Evolutionary conservation across 64 coral and sea anemone genomes (phyloP).

Genomic region (Montipora cactus): DNA sequence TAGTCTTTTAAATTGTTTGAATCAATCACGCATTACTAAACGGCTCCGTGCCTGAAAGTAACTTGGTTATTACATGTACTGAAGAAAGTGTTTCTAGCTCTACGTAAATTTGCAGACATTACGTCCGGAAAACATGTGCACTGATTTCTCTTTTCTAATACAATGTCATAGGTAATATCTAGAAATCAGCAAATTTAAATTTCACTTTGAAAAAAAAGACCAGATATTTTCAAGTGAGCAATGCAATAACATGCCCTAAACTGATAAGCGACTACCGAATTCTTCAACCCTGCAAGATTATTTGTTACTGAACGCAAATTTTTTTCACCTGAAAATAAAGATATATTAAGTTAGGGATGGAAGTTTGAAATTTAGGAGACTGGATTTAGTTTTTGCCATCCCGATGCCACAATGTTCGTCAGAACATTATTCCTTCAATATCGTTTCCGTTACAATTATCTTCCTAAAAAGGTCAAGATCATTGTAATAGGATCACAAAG

Average conservation of each 20-base stretch:
- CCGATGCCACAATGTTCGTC: background rate
- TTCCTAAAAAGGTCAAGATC: slow-evolving; percentile 54
- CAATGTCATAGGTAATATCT: background rate
- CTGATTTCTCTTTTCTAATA: background rate
- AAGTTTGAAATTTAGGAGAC: background rate
- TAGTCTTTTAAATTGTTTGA: no score
- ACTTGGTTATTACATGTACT: background rate
- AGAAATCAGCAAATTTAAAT: background rate
- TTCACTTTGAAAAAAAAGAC: background rate
- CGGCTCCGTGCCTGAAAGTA: background rate
- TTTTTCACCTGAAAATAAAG: background rate
- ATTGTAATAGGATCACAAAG: slow-evolving; percentile 22
- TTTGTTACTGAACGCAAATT: background rate
- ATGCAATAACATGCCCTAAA: background rate
- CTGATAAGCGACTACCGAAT: background rate
- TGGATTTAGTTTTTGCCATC: background rate
- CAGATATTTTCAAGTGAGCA: background rate
- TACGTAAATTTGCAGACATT: background rate
- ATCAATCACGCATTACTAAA: slow-evolving; percentile 17
- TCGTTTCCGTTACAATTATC: background rate
- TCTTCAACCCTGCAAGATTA: background rate
- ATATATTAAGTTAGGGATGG: background rate
- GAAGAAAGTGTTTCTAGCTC: slow-evolving; percentile 14
- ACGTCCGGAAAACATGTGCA: background rate
- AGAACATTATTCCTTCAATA: background rate